Evolutionary conservation across 2,113 vertebrate species (phyloP).

Genomic region (Eira barbara): DNA sequence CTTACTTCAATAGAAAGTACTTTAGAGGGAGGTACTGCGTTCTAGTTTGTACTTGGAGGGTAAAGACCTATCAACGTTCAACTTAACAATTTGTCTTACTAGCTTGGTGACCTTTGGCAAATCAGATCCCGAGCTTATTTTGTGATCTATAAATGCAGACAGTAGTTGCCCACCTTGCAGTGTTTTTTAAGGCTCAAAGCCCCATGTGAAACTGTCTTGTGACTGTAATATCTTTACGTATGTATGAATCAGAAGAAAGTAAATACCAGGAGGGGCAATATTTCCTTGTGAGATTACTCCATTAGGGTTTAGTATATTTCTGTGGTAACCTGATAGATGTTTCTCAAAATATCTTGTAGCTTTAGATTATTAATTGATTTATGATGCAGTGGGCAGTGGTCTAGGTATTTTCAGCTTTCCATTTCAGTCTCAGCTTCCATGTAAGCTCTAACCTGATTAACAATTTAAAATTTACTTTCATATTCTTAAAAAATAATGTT

Average conservation of each 20-base stretch:
- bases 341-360: neutral
- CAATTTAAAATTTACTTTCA: constrained; percentile 26
- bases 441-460: neutral
- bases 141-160: neutral
- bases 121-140: neutral
- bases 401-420: neutral
- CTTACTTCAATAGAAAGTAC: neutral
- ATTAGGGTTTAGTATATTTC: constrained; percentile 44
- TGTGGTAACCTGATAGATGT: constrained; percentile 57
- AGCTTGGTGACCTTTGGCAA: neutral
- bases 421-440: neutral
- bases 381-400: neutral
- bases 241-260: constrained; percentile 38
- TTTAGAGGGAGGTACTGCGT: neutral
- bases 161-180: neutral
- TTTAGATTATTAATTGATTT: constrained; percentile 27
- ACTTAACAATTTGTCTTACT: neutral
- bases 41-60: neutral
- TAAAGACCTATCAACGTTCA: neutral
- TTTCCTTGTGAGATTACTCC: constrained; percentile 58
- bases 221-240: neutral
- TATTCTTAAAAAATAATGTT: neutral
- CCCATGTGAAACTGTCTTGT: neutral
- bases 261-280: neutral
- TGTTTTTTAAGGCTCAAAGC: neutral